phyloP scores from a whole-genome alignment of 2,888 invertebrate genomes.

The Balanococcus diminutus region DNA sequence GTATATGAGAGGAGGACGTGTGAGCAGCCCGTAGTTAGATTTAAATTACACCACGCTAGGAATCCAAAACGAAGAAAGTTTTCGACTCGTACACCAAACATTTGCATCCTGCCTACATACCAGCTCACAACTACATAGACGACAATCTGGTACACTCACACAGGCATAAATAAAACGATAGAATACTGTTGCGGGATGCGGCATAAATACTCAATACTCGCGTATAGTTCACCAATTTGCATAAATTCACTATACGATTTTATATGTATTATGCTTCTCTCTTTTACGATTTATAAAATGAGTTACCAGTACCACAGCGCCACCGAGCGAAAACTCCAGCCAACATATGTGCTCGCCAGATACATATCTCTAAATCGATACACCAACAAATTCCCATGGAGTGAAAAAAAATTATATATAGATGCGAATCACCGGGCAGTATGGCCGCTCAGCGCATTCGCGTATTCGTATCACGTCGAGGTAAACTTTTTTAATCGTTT shows the following conservation, averaged over 20 bases:
- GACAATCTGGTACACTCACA: neutral
- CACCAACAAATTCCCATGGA: neutral
- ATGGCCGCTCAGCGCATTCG: neutral
- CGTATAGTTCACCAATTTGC: constrained; percentile 18
- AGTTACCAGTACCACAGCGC: neutral
- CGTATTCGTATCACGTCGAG: constrained; percentile 4
- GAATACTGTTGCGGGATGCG: neutral
- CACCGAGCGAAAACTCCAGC: no score
- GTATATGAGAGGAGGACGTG: no score
- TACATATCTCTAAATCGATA: neutral
- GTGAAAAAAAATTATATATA: neutral
- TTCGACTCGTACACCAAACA: neutral
- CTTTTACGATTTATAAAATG: neutral
- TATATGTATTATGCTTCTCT: neutral
- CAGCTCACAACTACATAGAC: neutral
- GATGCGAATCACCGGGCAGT: neutral
- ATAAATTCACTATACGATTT: neutral
- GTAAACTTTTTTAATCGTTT: constrained; percentile 16
- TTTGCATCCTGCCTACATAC: neutral
- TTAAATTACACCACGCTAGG: neutral
- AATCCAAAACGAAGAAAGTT: neutral
- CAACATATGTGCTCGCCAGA: neutral
- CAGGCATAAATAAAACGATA: neutral
- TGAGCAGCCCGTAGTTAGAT: neutral
- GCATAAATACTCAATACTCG: neutral